phyloP scores from a whole-genome alignment of 2,888 invertebrate species.

The Cosmorhoe ocellata region DNA sequence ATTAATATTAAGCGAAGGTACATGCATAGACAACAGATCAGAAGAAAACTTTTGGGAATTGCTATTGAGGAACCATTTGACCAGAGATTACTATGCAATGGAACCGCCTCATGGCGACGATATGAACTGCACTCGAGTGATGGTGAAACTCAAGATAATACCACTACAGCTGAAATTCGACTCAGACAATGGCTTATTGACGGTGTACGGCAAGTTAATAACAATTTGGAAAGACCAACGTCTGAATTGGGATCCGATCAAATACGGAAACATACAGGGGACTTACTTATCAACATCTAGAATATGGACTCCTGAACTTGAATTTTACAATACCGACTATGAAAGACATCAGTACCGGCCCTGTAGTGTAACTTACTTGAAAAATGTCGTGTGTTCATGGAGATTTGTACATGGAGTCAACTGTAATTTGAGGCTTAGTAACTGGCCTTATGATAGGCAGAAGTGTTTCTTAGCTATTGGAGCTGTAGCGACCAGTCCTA shows the following conservation, averaged over 20 bases:
- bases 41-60: neutral
- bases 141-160: neutral
- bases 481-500: neutral
- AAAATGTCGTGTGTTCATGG: neutral
- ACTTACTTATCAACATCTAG: neutral
- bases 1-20: neutral
- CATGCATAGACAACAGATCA: neutral
- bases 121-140: neutral
- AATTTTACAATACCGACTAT: neutral
- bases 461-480: neutral
- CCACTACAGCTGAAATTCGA: neutral
- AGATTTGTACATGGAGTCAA: neutral
- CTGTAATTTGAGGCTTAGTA: neutral
- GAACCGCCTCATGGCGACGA: neutral
- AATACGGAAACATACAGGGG: neutral
- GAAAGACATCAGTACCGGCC: too few species aligned
- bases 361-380: neutral
- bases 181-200: neutral
- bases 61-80: neutral
- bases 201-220: neutral
- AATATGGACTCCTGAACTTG: neutral
- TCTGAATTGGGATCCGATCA: neutral
- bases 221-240: neutral
- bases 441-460: constrained; percentile 6
- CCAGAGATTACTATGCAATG: neutral